phyloP scores from a whole-genome alignment of 2,113 vertebrate genomes.

The Chaetodon trifascialis region DNA sequence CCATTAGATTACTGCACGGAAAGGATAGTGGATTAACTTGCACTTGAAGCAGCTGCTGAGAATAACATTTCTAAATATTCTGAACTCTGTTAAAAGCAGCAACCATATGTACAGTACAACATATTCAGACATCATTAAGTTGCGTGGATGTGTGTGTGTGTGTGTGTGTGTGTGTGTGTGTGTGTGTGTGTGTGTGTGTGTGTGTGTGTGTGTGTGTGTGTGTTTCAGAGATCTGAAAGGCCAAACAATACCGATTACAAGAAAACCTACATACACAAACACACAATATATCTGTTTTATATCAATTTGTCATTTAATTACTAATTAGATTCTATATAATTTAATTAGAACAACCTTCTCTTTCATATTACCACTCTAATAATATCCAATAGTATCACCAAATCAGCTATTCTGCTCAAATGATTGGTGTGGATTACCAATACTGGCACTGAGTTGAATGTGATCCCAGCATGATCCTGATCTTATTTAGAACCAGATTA shows the following conservation, averaged over 20 bases:
- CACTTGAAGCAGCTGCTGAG: conserved; percentile 57
- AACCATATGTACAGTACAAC: conserved; percentile 29
- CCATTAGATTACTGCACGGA: conserved; percentile 52
- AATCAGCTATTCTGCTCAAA: conserved; percentile 56
- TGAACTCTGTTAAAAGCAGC: conserved; percentile 44
- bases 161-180: background rate
- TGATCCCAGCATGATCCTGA: conserved; percentile 70
- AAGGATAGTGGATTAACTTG: conserved; percentile 60
- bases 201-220: background rate
- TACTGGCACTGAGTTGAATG: conserved; percentile 63
- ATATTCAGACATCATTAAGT: conserved; percentile 8
- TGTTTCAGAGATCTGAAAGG: background rate
- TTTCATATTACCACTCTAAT: conserved; percentile 21
- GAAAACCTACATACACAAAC: background rate
- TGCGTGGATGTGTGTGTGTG: background rate
- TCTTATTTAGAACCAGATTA: conserved; percentile 75
- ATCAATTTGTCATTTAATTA: background rate
- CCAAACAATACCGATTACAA: background rate
- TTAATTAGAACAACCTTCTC: background rate
- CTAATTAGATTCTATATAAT: background rate
- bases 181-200: background rate
- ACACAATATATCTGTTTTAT: background rate
- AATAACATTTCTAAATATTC: conserved; percentile 45
- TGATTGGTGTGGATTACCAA: conserved; percentile 68
- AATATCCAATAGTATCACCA: conserved; percentile 27